Evolutionary conservation across 2,888 invertebrate genomes (phyloP), one percentile per base, ranked within the genome.

Genomic region (Pollenia amentaria): DNA sequence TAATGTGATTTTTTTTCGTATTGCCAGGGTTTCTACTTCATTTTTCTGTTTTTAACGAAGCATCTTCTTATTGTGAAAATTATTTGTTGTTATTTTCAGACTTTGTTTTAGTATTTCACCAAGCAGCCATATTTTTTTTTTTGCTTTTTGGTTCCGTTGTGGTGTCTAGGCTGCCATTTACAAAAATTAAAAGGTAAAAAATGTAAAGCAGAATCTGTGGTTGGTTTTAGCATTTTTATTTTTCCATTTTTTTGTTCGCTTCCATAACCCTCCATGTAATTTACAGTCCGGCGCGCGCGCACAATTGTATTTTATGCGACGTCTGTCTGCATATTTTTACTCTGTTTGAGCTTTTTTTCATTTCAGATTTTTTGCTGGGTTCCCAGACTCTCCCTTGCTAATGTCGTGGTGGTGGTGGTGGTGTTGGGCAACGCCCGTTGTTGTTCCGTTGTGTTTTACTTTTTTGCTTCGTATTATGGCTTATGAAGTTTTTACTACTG

Each of bases 391-490:
- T 84, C 84, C 84, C 73, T 79, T 79, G 67, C 67, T 51, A 62
- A 62, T 53, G 60, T 75, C 67, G 10, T 73, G 55, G 51, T 38
- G 53, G 44, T 67, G n/a, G n/a, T 69, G 21, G 76, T 85, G 85
- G 81, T 81, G 76, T 79, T 86, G 83, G 86, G 86, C 83, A 83
- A 86, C 86, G 86, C 86, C 86, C 83, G 86, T 80, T 76, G 70
- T 72, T 75, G 29, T 78, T 78, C 72, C 38, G 62, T 85, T 67
- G 55, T 21, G 21, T 57, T 77, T 77, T 53, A 18, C 16, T 62
- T 77, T 38, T 65, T 77, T 72, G 44, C 57, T 84, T 84, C 78
- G 69, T 67, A 75, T 84, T 84, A 75, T 79, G 75, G 67, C 75
- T 78, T 79, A 57, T 78, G 72, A 65, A 73, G 16, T 55, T 80